A percentile compares a stretch with the other conserved stretches of the same genome.
These are phyloP conservation scores for Sarotherodon lohbergeri DNA, from an alignment of 2,113 vertebrate genomes.

Conservation along the genomic window DNA sequence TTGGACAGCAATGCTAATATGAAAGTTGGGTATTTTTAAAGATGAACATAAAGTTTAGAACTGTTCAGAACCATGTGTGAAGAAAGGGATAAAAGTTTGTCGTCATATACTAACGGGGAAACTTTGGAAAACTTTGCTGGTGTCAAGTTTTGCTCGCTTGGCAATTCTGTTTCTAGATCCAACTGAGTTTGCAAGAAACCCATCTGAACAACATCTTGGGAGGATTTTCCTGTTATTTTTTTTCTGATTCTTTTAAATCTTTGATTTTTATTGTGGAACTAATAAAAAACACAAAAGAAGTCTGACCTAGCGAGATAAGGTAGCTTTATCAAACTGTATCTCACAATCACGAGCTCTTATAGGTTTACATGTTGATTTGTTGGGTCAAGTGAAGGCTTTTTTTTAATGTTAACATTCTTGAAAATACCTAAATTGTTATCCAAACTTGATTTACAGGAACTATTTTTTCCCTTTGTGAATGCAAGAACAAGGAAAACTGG, in stretches of 20 bases:
- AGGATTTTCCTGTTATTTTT: not conserved
- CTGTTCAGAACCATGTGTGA: accelerated
- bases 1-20: not conserved
- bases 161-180: not conserved
- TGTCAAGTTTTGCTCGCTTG: not conserved
- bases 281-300: not conserved
- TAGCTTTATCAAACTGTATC: not conserved
- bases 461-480: not conserved
- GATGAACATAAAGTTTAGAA: not conserved
- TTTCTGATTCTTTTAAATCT: not conserved
- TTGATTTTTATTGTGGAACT: not conserved
- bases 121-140: not conserved
- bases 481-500: not conserved
- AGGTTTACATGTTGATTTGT: not conserved
- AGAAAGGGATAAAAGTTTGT: not conserved
- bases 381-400: not conserved
- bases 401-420: not conserved
- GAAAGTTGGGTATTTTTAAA: not conserved
- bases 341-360: not conserved
- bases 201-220: not conserved
- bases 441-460: not conserved
- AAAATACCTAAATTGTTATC: not conserved
- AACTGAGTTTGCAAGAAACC: not conserved
- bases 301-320: not conserved
- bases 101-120: not conserved